Base-by-base conservation (phyloP, 2,888 invertebrate species). In the Acanthopleura granulata region DNA sequence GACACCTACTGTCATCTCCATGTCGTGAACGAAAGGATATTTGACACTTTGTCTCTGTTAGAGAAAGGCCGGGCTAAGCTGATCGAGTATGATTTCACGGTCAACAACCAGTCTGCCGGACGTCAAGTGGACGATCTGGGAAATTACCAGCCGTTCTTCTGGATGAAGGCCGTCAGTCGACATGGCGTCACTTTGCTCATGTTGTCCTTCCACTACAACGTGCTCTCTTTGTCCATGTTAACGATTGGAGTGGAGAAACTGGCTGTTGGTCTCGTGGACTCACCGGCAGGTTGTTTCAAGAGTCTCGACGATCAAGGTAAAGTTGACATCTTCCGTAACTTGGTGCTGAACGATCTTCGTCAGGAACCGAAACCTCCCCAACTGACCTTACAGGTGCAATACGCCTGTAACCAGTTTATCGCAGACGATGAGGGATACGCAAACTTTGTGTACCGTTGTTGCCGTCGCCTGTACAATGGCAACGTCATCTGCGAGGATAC, bases 171-270 rank as follows among this genome's bases (percentile, higher is more conserved):
- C 1, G 50, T 49, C 71, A 71, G 50, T 71, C 18, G 50, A 1
- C 71, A 71, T 49, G 71, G 71, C 6, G 50, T 49, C 1, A 71
- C 71, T 18, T 49, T 71, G 25, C n/a, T 71, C 1, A 49, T 71
- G 50, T 14, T 71, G 22, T 71, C 71, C 4, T 71, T 71, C 71
- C 40, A 71, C 49, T 71, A 71, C 40, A 49, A 71, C 49, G 50
- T 71, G 40, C 49, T 71, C 22, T 71, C 71, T 49, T 49, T 71
- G 71, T 49, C 71, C 9, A 71, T 71, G 71, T n/a, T 71, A 40
- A 71, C 40, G 16, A 71, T 71, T 22, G 71, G 71, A 9, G 71
- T 71, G 14, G 49, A 40, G 71, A 49, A 18, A 49, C 14, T 71
- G 15, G n/a, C 3, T 1, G 49, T 71, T 16, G 49, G 27, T 14